Evolutionary conservation across 2,113 vertebrate genomes (phyloP), one percentile per base, ranked within the genome.

Genomic region (Tursiops truncatus): DNA sequence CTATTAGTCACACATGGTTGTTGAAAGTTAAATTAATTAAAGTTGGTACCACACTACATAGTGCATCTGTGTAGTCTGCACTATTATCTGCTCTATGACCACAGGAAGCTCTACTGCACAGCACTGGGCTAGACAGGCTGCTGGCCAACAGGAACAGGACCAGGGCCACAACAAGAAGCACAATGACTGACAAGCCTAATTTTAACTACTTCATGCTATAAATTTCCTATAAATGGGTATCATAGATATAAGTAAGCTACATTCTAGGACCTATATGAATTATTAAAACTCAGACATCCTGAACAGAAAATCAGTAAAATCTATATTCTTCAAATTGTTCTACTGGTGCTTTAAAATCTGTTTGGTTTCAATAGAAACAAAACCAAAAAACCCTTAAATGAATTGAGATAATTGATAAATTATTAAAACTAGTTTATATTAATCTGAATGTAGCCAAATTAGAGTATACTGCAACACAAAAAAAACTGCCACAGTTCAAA

Each of bases 11-110:
- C 36, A 67, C 3, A 14, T 36, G 53, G n/a, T 56, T 89, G 53
- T 8, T 95, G 44, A 68, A 93, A 91, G 41, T 71, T 83, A 85
- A 96, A 91, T 18, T 36, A 96, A 93, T 80, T 76, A 81, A 89
- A 90, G 77, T 28, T 95, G 10, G 47, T 60, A 86, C 21, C 50
- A 36, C 15, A 84, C 0, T 33, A 80, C 41, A 44, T 0, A 81
- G 31, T 60, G 13, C 0, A 87, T 56, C 50, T 79, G 50, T 56
- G 13, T 8, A 14, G 12, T 80, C 33, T 33, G 31, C 76, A 56
- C 76, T 12, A 2, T 36, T n/a, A 36, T 8, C 76, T 56, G 3
- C 87, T 89, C 65, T 65, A 62, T 33, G 36, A 60, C 63, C 12
- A 44, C 6, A 93, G 56, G 71, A 86, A 86, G 47, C 17, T 89